Conservation (phyloP, 2,797 vertebrate species). For the Spondyliosoma cantharus region DNA sequence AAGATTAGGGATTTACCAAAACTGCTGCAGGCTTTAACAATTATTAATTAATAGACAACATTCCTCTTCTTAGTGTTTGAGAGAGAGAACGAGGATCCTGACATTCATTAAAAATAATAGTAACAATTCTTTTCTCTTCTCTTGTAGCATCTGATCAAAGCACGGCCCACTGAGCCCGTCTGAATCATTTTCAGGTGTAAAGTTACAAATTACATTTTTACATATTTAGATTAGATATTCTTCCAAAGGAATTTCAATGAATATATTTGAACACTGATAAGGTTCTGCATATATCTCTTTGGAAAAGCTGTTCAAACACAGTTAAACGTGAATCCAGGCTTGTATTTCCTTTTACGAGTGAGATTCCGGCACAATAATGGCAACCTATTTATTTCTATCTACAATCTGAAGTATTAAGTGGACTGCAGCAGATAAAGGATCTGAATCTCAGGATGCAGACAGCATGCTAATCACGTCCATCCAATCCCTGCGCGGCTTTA, state of each 20-base stretch:
- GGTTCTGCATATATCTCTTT: background rate
- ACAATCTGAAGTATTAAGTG: background rate
- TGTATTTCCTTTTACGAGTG: background rate
- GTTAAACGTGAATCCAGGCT: background rate
- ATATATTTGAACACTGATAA: background rate
- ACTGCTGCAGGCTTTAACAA: background rate
- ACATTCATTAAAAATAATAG: background rate
- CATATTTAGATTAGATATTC: background rate
- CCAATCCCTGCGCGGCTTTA: background rate
- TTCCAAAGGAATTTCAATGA: background rate
- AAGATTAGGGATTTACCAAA: background rate
- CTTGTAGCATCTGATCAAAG: background rate
- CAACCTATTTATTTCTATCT: background rate
- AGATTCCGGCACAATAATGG: background rate
- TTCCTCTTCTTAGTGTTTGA: background rate
- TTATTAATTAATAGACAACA: no score
- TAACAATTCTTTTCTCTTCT: background rate
- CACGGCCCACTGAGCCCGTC: background rate
- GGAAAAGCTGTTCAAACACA: background rate
- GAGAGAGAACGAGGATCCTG: background rate
- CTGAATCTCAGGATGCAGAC: background rate
- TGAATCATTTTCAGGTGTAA: background rate
- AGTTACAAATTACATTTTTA: background rate
- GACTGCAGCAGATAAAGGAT: background rate
- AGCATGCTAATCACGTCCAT: constrained; percentile 6